Base-by-base conservation (phyloP, 2,113 vertebrate genomes). In the Siniperca chuatsi region DNA sequence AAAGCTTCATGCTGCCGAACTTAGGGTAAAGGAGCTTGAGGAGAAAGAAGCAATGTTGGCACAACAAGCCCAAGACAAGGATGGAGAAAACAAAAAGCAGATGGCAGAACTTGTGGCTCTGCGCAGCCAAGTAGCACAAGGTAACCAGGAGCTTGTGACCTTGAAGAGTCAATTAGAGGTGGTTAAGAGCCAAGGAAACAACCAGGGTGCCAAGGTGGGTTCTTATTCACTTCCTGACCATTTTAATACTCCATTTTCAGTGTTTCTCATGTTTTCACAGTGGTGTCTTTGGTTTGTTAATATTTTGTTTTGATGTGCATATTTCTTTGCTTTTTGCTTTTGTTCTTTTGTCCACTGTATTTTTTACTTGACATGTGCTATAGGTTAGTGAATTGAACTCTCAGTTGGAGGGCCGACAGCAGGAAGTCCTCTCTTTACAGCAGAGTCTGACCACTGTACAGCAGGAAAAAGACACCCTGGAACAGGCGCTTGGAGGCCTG, bases 11-110 rank as follows among this genome's bases (percentile, higher is more conserved):
- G 94, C 96, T 77, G 96, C 96, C 2, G 98, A 99, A 87, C 88
- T 96, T 81, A 97, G 96, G 94, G 96, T 99, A 92, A 99, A 98
- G 89, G 97, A 97, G 90, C 95, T 99, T 71, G 97, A 98, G 94
- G 96, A 93, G 62, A 94, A 96, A 44, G 96, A 96, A 92, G 89
- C 83, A 73, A 92, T 87, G 75, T 94, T 90, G 84, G 92, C 3
- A 80, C 96, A 97, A 73, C 96, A 97, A 90, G 92, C 91, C 82
- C 91, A 96, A 89, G 93, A 95, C 65, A 96, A 95, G 76, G 92
- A 89, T 87, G 89, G 72, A 87, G 88, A 96, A 57, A 91, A 94
- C 86, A 95, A 97, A 95, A 96, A 97, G 89, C 96, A 96, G 92
- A 95, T 95, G 85, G 92, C 79, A 90, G 96, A 95, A 87, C 90